Evolutionary conservation across 1,140 invertebrate genomes (phyloP).

Genomic region (Leptinotarsa defecta): DNA sequence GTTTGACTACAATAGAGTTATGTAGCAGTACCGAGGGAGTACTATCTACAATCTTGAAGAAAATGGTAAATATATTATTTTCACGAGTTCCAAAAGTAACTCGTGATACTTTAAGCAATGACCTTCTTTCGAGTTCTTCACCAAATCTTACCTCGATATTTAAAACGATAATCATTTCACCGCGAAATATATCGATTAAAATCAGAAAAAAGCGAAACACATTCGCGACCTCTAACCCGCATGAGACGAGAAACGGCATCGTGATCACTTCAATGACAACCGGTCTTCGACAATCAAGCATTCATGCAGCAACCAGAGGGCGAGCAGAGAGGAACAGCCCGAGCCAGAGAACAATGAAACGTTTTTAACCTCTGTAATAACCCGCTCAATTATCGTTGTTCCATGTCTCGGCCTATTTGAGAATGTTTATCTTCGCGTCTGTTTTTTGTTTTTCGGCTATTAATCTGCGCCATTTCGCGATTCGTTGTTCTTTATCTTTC

Average conservation of each 20-base stretch:
- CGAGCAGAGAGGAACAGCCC: not conserved
- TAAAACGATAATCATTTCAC: not conserved
- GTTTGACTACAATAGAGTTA: too few species aligned
- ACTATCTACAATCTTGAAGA: too few species aligned
- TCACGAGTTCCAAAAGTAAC: too few species aligned
- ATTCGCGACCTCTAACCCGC: slow-evolving; percentile 4
- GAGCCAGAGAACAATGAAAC: slow-evolving; percentile 2
- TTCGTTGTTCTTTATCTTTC: not conserved
- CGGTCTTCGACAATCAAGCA: slow-evolving; percentile 7
- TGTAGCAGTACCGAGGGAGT: too few species aligned
- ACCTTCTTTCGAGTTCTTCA: too few species aligned
- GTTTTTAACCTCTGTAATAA: slow-evolving; percentile 8
- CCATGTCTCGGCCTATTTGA: slow-evolving; percentile 5
- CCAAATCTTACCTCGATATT: too few species aligned
- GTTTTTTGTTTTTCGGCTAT: slow-evolving; percentile 8
- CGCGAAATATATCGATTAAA: not conserved
- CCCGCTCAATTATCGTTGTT: slow-evolving; percentile 1
- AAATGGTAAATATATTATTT: too few species aligned
- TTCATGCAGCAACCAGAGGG: not conserved
- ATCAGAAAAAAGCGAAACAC: not conserved
- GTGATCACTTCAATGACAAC: not conserved
- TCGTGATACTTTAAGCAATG: too few species aligned
- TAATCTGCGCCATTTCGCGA: not conserved
- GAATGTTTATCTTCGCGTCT: slow-evolving; percentile 2
- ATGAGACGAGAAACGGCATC: not conserved